Evolutionary conservation across 2,888 invertebrate genomes (phyloP), one percentile per base, ranked within the genome.

Genomic region (Julus scandinavius): DNA sequence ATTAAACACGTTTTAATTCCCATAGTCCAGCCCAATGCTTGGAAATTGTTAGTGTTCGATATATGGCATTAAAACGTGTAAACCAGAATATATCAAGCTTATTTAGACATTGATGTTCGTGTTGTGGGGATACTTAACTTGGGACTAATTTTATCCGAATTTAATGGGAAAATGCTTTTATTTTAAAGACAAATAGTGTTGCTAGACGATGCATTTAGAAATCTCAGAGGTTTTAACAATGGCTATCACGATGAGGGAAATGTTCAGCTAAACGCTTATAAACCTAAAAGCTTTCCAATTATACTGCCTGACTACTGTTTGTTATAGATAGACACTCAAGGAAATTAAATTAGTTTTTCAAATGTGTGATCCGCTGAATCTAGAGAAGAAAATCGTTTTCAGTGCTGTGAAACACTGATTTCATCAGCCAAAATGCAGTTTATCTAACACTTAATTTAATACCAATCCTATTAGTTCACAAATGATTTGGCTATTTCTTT

Each of bases 221-320:
- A 38, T 80, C 80, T 38, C 80, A 45, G 20, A 7, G 80, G 80
- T 13, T 11, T 80, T 38, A 20, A 38, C 29, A 80, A 38, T 4
- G 80, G 38, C 11, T 38, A 80, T 80, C 80, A 29, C 11, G 9
- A 13, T 20, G 80, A 80, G 38, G 1, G 20, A 80, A 38, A 80
- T 38, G 80, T 80, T 29, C 38, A 80, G 38, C 80, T 80, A 29
- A 20, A 80, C 80, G 80, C 29, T 80, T 38, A 11, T 80, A 38
- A 80, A 80, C 38, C 80, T 80, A 80, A 80, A 80, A 80, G 80
- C 38, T 80, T 80, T 38, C 29, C 80, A 80, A 80, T 80, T 80
- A 80, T 80, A 80, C 80, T 38, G 11, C 9, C 7, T 38, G 38
- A 80, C 20, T 80, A 80, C 80, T 80, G 80, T 38, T 13, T 38